These are phyloP conservation scores for Palythoa heliodiscus DNA, from an alignment of 92 coral and sea anemone genomes.

Conservation along the genomic window DNA sequence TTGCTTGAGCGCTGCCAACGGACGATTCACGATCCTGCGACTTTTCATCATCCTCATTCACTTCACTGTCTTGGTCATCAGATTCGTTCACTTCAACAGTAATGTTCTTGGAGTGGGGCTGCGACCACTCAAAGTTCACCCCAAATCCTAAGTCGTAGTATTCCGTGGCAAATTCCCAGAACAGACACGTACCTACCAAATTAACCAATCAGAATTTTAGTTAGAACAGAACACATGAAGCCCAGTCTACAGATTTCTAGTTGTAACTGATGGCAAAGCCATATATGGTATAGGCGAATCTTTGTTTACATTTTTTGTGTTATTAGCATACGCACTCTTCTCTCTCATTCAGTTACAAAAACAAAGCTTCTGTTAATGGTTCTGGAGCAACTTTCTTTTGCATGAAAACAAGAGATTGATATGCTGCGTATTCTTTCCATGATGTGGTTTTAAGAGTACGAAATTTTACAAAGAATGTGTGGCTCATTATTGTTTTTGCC, in stretches of 20 bases:
- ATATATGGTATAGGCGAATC: background rate
- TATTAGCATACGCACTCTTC: too few species aligned
- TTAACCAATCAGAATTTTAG: background rate
- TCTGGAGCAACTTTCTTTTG: background rate
- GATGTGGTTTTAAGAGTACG: too few species aligned
- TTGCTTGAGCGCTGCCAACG: slow-evolving; percentile 49
- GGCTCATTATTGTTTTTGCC: too few species aligned
- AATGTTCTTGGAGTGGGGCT: slow-evolving; percentile 81
- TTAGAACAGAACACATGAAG: background rate
- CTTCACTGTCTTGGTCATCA: slow-evolving; percentile 63
- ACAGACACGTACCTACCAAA: slow-evolving; percentile 84
- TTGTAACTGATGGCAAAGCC: too few species aligned
- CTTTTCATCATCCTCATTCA: slow-evolving; percentile 65
- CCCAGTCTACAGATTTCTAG: too few species aligned
- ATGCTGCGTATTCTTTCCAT: too few species aligned
- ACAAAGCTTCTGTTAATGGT: too few species aligned
- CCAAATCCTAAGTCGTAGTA: slow-evolving; percentile 96
- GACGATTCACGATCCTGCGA: slow-evolving; percentile 65
- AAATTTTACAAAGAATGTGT: too few species aligned
- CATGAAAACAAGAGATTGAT: background rate
- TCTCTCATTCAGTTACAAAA: too few species aligned
- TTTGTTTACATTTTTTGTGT: too few species aligned
- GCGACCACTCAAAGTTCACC: slow-evolving; percentile 97
- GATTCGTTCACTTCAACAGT: slow-evolving; percentile 94
- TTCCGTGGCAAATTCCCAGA: slow-evolving; percentile 99